phyloP scores from a whole-genome alignment of 2,797 vertebrate genomes.

The Craterocephalus amniculus region DNA sequence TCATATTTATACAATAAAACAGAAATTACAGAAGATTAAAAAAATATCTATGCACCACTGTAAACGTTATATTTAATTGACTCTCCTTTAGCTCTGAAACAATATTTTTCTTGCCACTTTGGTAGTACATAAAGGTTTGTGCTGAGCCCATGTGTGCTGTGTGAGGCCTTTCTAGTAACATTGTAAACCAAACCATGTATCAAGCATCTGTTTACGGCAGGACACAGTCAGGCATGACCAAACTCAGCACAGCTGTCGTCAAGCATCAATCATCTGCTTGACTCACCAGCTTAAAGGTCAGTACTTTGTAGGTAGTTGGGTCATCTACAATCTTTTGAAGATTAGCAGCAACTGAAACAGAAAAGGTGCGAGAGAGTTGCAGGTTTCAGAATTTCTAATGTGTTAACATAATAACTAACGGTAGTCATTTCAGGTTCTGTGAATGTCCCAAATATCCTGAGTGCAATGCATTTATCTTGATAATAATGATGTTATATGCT shows the following conservation, averaged over 20 bases:
- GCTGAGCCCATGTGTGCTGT: constrained; percentile 18
- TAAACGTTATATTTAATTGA: neutral
- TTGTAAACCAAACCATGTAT: constrained; percentile 27
- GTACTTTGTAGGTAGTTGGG: constrained; percentile 93
- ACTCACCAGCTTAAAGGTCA: constrained; percentile 99
- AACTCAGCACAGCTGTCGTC: constrained; percentile 3
- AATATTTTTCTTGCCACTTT: constrained; percentile 1
- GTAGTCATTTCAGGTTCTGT: neutral
- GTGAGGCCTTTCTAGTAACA: constrained; percentile 31
- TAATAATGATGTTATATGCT: constrained; percentile 2
- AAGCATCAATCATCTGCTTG: constrained; percentile 51
- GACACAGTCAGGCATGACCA: constrained; percentile 14
- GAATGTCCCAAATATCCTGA: neutral
- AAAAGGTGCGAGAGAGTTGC: constrained; percentile 24
- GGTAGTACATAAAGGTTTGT: constrained; percentile 5
- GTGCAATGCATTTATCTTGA: constrained; percentile 3
- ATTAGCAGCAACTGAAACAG: constrained; percentile 94
- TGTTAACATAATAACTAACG: constrained; percentile 3
- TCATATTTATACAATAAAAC: too few relatives aligned
- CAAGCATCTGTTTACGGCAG: constrained; percentile 33
- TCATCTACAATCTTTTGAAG: constrained; percentile 99
- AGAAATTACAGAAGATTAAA: neutral
- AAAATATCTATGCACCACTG: neutral
- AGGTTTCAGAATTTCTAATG: too few relatives aligned
- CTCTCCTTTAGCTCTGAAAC: constrained; percentile 1